Conservation (phyloP, 2,888 invertebrate genomes). For the Agonopterix subpropinquella region DNA sequence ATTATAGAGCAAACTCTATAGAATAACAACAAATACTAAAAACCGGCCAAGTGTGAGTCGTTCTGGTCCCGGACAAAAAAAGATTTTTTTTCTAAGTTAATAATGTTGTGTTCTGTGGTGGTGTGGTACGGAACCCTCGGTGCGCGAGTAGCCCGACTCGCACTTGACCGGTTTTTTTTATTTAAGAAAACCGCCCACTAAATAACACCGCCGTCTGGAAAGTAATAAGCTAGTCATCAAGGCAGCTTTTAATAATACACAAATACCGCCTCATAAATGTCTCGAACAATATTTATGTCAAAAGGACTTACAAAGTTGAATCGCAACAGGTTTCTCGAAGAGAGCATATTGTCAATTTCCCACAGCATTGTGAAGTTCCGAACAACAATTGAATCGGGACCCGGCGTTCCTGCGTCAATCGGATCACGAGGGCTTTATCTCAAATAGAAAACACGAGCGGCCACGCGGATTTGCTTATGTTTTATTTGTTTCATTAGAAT, state of each 20-base stretch:
- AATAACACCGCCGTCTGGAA: too few species aligned
- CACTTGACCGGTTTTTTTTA: too few species aligned
- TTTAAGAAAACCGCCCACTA: too few species aligned
- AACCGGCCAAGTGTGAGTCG: too few species aligned
- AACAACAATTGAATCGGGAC: conserved; percentile 44
- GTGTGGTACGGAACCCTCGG: too few species aligned
- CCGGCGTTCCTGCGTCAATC: conserved; percentile 36
- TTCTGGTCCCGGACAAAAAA: too few species aligned
- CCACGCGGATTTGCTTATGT: background rate
- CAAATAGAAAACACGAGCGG: conserved; percentile 2
- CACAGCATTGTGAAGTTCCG: conserved; percentile 39
- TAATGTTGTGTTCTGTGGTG: too few species aligned
- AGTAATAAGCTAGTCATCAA: too few species aligned
- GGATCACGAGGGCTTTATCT: conserved; percentile 39
- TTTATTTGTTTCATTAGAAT: background rate
- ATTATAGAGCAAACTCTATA: too few species aligned
- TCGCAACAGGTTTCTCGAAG: conserved; percentile 44
- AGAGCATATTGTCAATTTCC: conserved; percentile 49
- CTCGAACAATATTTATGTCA: conserved; percentile 4
- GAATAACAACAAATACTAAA: too few species aligned
- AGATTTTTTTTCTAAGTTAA: too few species aligned
- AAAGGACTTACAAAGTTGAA: conserved; percentile 23
- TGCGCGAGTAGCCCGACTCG: too few species aligned
- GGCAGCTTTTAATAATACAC: background rate
- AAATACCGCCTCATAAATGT: background rate